Evolutionary conservation across 2,797 vertebrate species (phyloP).

Genomic region (Anguilla pacifica): DNA sequence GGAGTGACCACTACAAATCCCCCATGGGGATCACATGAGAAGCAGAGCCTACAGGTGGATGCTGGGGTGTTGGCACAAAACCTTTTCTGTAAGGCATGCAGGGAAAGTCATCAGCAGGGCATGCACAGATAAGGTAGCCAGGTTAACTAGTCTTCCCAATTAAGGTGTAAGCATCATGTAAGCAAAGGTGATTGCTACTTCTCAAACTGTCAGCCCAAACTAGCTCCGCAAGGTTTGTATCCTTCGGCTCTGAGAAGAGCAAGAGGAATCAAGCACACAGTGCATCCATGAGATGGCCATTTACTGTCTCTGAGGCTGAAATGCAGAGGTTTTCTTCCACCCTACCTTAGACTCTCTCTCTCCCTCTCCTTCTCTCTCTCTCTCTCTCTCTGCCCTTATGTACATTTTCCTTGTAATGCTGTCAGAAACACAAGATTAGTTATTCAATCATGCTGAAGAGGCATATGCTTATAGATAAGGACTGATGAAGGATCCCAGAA

Average conservation of each 20-base stretch:
- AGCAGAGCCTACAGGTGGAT: no score
- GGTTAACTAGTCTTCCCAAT: no score
- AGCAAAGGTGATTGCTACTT: no score
- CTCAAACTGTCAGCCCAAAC: neutral
- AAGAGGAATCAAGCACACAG: neutral
- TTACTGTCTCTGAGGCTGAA: slow-evolving; percentile 47
- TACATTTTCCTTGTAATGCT: slow-evolving; percentile 59
- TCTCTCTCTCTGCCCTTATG: slow-evolving; percentile 43
- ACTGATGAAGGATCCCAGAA: slow-evolving; percentile 18
- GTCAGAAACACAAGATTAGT: slow-evolving; percentile 71
- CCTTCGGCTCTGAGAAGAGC: no score
- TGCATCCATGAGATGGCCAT: slow-evolving; percentile 49
- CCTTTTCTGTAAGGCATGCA: no score
- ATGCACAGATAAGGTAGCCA: no score
- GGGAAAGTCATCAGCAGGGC: no score
- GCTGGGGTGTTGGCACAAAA: no score
- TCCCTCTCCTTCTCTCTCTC: slow-evolving; percentile 27
- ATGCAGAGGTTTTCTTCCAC: slow-evolving; percentile 37
- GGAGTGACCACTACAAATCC: no score
- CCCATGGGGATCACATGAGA: no score
- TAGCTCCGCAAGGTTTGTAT: neutral
- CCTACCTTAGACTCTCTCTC: slow-evolving; percentile 10
- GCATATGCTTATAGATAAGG: slow-evolving; percentile 65
- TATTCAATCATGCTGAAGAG: slow-evolving; percentile 72
- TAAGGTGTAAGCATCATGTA: no score